These are phyloP conservation scores for Brotula barbata DNA, from an alignment of 2,797 vertebrate species.

Conservation along the genomic window DNA sequence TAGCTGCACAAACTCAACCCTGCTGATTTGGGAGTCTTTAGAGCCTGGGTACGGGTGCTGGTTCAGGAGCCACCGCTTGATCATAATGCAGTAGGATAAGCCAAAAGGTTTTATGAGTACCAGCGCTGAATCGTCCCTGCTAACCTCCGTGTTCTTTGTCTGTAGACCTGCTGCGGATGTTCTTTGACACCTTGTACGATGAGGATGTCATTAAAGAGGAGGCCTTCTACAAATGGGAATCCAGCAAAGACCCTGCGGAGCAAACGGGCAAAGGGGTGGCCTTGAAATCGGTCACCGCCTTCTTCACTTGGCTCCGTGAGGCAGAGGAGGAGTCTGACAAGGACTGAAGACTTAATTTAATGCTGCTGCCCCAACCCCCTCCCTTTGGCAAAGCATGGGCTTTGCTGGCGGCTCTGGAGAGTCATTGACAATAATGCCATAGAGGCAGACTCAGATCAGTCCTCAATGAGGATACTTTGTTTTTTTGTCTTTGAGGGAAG, in stretches of 20 bases:
- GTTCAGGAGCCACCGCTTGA: too few species aligned
- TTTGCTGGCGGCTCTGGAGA: slow-evolving; percentile 45
- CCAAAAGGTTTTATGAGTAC: too few species aligned
- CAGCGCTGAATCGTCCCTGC: too few species aligned
- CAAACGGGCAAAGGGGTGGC: slow-evolving; percentile 97
- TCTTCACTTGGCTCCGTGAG: slow-evolving; percentile 98
- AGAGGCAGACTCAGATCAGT: slow-evolving; percentile 76
- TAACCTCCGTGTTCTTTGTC: slow-evolving; percentile 24
- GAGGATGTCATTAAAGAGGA: slow-evolving; percentile 98
- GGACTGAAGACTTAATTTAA: slow-evolving; percentile 80
- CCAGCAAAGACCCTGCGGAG: slow-evolving; percentile 94
- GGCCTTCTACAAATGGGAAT: slow-evolving; percentile 98
- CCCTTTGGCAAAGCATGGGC: slow-evolving; percentile 49
- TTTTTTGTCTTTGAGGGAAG: slow-evolving; percentile 64
- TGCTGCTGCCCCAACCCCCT: slow-evolving; percentile 28
- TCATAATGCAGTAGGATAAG: too few species aligned
- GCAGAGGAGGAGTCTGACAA: slow-evolving; percentile 96
- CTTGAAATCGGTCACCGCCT: slow-evolving; percentile 94
- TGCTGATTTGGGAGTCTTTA: too few species aligned
- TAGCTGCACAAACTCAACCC: too few species aligned
- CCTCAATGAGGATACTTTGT: slow-evolving; percentile 74
- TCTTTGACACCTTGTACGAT: slow-evolving; percentile 94
- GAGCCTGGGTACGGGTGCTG: too few species aligned
- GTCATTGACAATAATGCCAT: slow-evolving; percentile 66
- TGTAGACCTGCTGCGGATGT: slow-evolving; percentile 91